Evolutionary conservation across 2,888 invertebrate species (phyloP), one percentile per base, ranked within the genome.

Genomic region (Steromphala cineraria): DNA sequence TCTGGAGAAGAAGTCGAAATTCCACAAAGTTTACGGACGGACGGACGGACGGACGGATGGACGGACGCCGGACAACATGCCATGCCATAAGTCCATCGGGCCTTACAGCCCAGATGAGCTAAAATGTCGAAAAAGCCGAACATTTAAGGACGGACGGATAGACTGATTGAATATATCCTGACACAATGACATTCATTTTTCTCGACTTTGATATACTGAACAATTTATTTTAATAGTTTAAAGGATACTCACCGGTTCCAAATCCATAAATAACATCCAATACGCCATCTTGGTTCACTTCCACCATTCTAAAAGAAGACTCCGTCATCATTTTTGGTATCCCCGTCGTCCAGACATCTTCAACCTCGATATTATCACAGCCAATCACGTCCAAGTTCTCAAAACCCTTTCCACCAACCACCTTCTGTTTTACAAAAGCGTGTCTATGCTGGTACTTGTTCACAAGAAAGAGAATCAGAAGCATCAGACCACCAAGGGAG

Each of bases 181-280:
- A n/a, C n/a, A n/a, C n/a, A n/a, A n/a, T n/a, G n/a, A n/a, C n/a
- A n/a, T n/a, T n/a, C n/a, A n/a, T n/a, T n/a, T n/a, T n/a, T n/a
- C n/a, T n/a, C n/a, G n/a, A 8, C 36, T 36, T 36, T 36, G 36
- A 36, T 36, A n/a, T n/a, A n/a, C n/a, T n/a, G n/a, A n/a, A n/a
- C 2, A 36, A 4, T 36, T 36, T 36, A 36, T 36, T 36, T 4
- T 36, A 13, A 46, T 1, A 46, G 46, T 46, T 46, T 1, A 8
- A 10, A 8, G 1, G 7, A 13, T 4, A 46, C 83, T 78, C 82
- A 96, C 96, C 96, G 92, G 96, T 96, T 79, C 96, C 96, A 93
- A 96, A 97, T 83, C 96, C 97, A 84, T 97, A 94, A 79, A 97
- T 94, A 31, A 96, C 94, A 93, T 97, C 97, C 76, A 95, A 94